Conservation (phyloP, 2,888 invertebrate species). For the Melanargia galathea region DNA sequence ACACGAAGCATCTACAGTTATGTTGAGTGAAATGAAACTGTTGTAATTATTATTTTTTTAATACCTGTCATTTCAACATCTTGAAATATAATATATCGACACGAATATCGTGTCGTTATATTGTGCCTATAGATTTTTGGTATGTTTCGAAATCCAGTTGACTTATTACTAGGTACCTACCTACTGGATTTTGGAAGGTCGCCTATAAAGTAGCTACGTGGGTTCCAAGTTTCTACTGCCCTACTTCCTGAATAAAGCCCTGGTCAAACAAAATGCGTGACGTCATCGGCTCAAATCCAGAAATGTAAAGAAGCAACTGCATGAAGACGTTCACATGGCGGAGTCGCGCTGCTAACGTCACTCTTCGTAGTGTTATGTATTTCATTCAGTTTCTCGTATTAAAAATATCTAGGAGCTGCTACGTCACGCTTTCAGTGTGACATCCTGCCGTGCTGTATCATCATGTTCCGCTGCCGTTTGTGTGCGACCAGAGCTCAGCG, state of each 20-base stretch:
- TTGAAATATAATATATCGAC: constrained; percentile 25
- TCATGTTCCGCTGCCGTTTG: background rate
- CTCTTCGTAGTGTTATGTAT: too few relatives aligned
- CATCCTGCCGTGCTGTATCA: background rate
- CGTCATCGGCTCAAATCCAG: background rate
- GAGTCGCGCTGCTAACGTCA: too few relatives aligned
- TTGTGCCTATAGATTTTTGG: background rate
- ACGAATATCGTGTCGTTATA: background rate
- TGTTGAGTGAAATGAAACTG: too few relatives aligned
- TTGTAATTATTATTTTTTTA: too few relatives aligned
- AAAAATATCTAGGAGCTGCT: too few relatives aligned
- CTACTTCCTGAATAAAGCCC: constrained; percentile 58
- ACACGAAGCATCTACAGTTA: too few relatives aligned
- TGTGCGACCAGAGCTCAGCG: background rate
- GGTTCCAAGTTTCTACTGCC: constrained; percentile 70
- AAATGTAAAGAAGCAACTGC: background rate
- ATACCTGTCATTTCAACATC: background rate
- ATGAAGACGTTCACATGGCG: too few relatives aligned
- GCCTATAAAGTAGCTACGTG: constrained; percentile 46
- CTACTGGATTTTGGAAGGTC: constrained; percentile 68
- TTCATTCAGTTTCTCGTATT: too few relatives aligned
- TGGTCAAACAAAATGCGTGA: background rate
- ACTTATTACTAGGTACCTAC: constrained; percentile 46
- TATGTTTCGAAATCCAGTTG: constrained; percentile 3
- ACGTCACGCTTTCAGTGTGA: too few relatives aligned